Percentiles rank a stretch among this genome's conserved stretches.
These are phyloP conservation scores for Branchipolynoe longqiensis DNA, from an alignment of 2,888 invertebrate species.

Conservation along the genomic window DNA sequence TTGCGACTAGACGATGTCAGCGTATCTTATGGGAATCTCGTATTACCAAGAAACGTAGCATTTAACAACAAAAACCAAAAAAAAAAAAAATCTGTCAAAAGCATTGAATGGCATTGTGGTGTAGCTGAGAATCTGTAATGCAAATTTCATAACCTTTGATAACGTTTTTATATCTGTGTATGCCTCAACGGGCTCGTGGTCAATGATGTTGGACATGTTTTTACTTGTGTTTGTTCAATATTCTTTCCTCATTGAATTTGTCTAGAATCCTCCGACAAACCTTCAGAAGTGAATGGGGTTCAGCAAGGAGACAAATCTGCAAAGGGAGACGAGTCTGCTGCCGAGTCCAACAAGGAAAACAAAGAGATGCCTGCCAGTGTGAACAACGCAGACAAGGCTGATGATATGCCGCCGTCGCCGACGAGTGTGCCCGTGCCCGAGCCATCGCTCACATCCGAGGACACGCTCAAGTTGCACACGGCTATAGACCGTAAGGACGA, in stretches of 20 bases:
- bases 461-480: conserved; percentile 72
- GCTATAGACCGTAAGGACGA: conserved; percentile 70
- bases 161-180: neutral
- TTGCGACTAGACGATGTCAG: no score
- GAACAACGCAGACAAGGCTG: neutral
- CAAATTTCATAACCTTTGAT: conserved; percentile 5
- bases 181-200: neutral
- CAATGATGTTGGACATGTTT: conserved; percentile 27
- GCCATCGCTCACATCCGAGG: conserved; percentile 73
- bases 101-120: neutral
- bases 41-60: no score
- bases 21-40: no score
- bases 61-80: no score
- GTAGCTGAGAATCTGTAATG: neutral
- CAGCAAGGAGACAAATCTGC: conserved; percentile 24
- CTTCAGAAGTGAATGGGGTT: conserved; percentile 49
- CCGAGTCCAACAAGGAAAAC: conserved; percentile 28
- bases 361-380: neutral
- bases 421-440: conserved; percentile 61
- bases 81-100: neutral
- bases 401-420: conserved; percentile 57
- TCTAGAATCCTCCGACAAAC: conserved; percentile 57
- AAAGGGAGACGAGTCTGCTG: conserved; percentile 17
- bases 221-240: conserved; percentile 48
- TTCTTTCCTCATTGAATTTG: conserved; percentile 60